Base-by-base conservation (phyloP, 2,888 invertebrate species). In the Sinotaia quadrata region DNA sequence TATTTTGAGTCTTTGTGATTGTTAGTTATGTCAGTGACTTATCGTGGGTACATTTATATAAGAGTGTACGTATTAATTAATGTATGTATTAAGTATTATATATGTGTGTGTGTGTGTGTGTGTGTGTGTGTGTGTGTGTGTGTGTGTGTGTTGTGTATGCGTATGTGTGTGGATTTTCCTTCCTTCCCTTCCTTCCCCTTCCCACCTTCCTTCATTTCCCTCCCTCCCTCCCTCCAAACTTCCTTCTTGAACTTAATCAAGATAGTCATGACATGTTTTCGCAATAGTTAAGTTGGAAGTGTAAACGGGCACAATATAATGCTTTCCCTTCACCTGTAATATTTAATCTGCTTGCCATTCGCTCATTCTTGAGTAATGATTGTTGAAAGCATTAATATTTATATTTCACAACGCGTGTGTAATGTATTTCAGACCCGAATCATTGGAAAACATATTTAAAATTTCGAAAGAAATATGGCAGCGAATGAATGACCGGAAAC, bases 401-500 rank as follows among this genome's bases (percentile, higher is more conserved):
- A n/a, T n/a, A n/a, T 47, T 2, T n/a, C 24, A n/a, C 21, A 21
- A 21, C 10, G 7, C 12, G 34, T 27, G 24, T 4, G 4, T 24
- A 21, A 15, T 56, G 27, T 37, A 29, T 62, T 2, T 21, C 31
- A 21, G 41, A 44, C 54, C 52, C 24, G 7, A 15, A 15, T 4
- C 33, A 5, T n/a, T 52, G 31, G 21, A 33, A 10, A n/a, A 44
- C 24, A 29, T 47, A 27, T 54, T n/a, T 37, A 24, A 29, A 1
- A 33, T 21, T 8, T 54, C 56, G 15, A 56, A 44, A 21, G 33
- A 41, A 5, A 29, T 54, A 1, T 65, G 65, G 65, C 44, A 33
- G n/a, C 12, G 27, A 18, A 65, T 65, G 4, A 54, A 44, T 33
- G 65, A 56, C 7, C 52, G 65, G 29, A 41, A 52, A 33, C 31